Percentiles rank a stretch among this genome's conserved stretches.
These are phyloP conservation scores for Andrena chrysosceles DNA, from an alignment of 2,888 invertebrate genomes.

Conservation along the genomic window DNA sequence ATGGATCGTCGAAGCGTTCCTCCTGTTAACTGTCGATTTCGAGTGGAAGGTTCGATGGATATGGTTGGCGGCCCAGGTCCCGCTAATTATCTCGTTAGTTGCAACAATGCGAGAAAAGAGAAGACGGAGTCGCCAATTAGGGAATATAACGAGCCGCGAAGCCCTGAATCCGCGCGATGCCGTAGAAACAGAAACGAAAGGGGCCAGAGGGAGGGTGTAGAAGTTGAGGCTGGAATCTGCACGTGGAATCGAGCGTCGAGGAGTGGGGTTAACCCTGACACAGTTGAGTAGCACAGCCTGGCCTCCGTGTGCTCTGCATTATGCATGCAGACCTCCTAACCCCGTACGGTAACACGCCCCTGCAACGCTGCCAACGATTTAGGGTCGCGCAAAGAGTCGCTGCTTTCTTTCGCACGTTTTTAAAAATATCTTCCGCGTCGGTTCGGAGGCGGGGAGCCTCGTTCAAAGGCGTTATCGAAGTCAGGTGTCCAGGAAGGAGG, in stretches of 20 bases:
- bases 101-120: slow-evolving; percentile 63
- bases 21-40: slow-evolving; percentile 6
- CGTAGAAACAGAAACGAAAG: slow-evolving; percentile 42
- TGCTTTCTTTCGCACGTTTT: neutral
- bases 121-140: slow-evolving; percentile 73
- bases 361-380: slow-evolving; percentile 31
- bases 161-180: slow-evolving; percentile 38
- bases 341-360: slow-evolving; percentile 57
- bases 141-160: slow-evolving; percentile 71
- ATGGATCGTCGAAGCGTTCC: slow-evolving; percentile 11
- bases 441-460: neutral
- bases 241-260: slow-evolving; percentile 62
- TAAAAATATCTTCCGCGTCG: neutral
- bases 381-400: neutral
- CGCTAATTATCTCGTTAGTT: slow-evolving; percentile 73
- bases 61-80: neutral
- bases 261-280: slow-evolving; percentile 80
- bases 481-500: neutral
- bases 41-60: neutral
- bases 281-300: slow-evolving; percentile 77
- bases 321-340: slow-evolving; percentile 79
- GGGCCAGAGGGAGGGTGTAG: slow-evolving; percentile 19
- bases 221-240: slow-evolving; percentile 51
- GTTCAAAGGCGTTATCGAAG: neutral
- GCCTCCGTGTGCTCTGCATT: slow-evolving; percentile 75